Base-by-base conservation (phyloP, 1,140 invertebrate species). In the Drosophila neocordata region DNA sequence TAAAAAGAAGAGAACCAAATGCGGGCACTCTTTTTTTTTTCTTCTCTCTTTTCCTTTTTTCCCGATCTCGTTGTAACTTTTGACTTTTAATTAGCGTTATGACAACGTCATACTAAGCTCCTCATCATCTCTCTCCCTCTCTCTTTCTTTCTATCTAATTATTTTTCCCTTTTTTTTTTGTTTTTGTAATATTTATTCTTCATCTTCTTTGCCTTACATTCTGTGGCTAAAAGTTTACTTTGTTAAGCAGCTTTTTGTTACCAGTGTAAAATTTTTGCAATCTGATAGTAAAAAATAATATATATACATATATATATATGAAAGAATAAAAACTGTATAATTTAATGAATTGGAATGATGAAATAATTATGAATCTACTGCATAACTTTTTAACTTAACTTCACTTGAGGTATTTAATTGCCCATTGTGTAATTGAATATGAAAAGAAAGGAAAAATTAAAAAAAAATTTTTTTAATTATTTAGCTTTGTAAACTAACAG, bases 31-130 rank as follows among this genome's bases (percentile, higher is more conserved):
- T n/a, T 22, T 38, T 41, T 59, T 13, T 35, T 59, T 7, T 24
- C 20, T 15, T 55, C 1, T 15, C 9, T 13, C 18, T 34, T 13
- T 15, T 11, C 4, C 27, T 56, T 56, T 13, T 34, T 56, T 56
- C 15, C 27, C 15, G 52, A 55, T 27, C 27, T 5, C 41, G 41
- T 48, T 48, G 41, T 48, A 48, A 48, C 15, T 48, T 48, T 48
- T 15, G 27, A 41, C 51, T 75, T 75, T 75, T 75, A 75, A 75
- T 75, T 75, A 75, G 56, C 72, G 75, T 75, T 74, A 75, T 75
- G 64, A 75, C 67, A 56, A 57, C 67, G 57, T 72, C 41, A 65
- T 57, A 68, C 48, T 67, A 65, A 74, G 71, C 57, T 35, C 62
- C 7, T 31, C 27, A 6, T 31, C 7, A 60, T 63, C 8, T 18